Base-by-base conservation (phyloP, 1,140 invertebrate genomes). In the Drosophila eugracilis region DNA sequence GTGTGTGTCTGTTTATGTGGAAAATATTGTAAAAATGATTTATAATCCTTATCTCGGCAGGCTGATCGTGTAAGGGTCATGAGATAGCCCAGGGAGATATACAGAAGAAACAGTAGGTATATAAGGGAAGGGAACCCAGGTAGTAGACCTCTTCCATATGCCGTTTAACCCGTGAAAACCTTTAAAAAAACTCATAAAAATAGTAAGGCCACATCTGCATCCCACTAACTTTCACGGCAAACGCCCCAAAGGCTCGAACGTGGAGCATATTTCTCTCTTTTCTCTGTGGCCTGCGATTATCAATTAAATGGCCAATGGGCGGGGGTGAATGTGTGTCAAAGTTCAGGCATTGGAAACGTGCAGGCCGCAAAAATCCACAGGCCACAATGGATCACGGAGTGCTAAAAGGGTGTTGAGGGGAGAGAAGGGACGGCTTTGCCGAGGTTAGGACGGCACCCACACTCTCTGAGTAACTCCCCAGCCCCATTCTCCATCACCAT, bases 21-120 rank as follows among this genome's bases (percentile, higher is more conserved):
- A 85, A 85, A 85, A 85, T 80, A 86, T 76, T 74, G 75, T 77
- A 77, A 39, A 86, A 81, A 88, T 86, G 83, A 86, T 86, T 86
- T 86, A 86, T 86, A 86, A 88, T 86, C 83, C 83, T 88, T 86
- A 86, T 86, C 81, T 78, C 44, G 15, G 47, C 65, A 37, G 60
- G 49, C 83, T 66, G 81, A 86, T 88, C 81, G 78, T 86, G 81
- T 86, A 53, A 44, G 69, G 70, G 70, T 74, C 70, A 74, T 44
- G 34, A 73, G 70, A 74, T 74, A 74, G 70, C 70, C 69, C 39
- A 12, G 45, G 66, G 67, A 37, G 30, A 52, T 44, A 42, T 32
- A 4, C 36, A 2, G 36, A 15, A 15, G 24, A 44, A 34, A 52
- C 26, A 9, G n/a, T 17, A 5, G 14, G 10, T n/a, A 3, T 5